Evolutionary conservation across 2,888 invertebrate genomes (phyloP), one percentile per base, ranked within the genome.

Genomic region (Cataglyphis cursor): DNA sequence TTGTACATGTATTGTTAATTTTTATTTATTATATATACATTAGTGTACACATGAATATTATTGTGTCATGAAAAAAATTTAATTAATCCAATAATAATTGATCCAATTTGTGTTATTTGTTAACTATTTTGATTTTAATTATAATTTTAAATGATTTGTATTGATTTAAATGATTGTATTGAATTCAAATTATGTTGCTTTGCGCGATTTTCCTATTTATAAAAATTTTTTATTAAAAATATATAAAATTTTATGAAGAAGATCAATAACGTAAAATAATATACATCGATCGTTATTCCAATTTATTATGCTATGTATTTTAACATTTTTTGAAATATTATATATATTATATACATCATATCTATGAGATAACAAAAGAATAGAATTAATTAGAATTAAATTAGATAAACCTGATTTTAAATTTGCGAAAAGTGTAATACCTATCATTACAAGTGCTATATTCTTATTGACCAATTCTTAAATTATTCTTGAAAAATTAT

Each of bases 381-480:
- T 5, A 38, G 15, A 65, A 24, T 24, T 24, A 24, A 24, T 24
- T 24, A 24, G 1, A 74, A 44, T 1, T 9, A 24, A 38, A 38
- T 38, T 61, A 10, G 10, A 44, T 73, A 10, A 48, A 21, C 8
- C 35, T 12, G 10, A 35, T 64, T 24, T 21, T 15, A 48, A 48
- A 48, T 38, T 35, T 18, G 12, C 6, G 6, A 51, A 51, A 65
- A 18, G 4, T 38, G 8, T 54, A 41, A 65, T 12, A n/a, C 12
- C n/a, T 12, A 12, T 51, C 54, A 51, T 15, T 12, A 65, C n/a
- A 24, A 24, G 21, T 51, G 24, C 21, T 12, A 24, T 51, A 64
- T 44, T 44, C 24, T 64, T 24, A 64, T 75, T 38, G 5, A n/a
- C 64, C n/a, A 8, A 24, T 76, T 38, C 28, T 65, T 76, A 28